These are phyloP conservation scores for Odontothrips loti DNA, from an alignment of 2,888 invertebrate species.

Conservation along the genomic window DNA sequence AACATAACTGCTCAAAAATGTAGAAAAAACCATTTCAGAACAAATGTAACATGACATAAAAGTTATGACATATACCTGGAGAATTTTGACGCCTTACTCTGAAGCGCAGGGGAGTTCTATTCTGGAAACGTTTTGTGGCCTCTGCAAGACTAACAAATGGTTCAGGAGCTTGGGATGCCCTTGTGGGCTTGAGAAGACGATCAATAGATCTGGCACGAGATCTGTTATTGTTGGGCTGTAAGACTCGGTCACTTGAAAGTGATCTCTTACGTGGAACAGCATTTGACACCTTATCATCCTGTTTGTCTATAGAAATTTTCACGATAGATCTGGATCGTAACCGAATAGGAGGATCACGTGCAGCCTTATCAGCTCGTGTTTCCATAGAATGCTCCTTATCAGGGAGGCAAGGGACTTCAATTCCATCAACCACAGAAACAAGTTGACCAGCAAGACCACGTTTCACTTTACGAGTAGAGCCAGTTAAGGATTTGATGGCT, in stretches of 20 bases:
- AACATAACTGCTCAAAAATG: neutral
- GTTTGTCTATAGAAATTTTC: neutral
- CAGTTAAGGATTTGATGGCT: neutral
- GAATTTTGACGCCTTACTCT: conserved; percentile 10
- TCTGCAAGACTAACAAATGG: conserved; percentile 1
- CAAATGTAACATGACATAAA: too few relatives aligned
- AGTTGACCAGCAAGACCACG: neutral
- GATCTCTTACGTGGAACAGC: neutral
- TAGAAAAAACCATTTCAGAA: neutral
- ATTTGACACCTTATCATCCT: neutral
- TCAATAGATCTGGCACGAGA: neutral
- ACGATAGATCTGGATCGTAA: neutral
- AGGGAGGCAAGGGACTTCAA: neutral
- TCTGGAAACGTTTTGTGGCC: neutral
- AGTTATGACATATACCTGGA: neutral
- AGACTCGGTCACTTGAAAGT: neutral
- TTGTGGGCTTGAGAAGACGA: neutral
- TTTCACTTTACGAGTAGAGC: neutral
- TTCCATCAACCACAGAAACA: neutral
- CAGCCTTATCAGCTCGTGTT: conserved; percentile 3
- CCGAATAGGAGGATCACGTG: neutral
- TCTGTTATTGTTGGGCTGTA: neutral
- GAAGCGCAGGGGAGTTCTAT: neutral
- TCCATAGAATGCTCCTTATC: neutral
- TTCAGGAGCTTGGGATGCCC: neutral